Base-by-base conservation (phyloP, 2,888 invertebrate genomes). In the Drosophila anceps region DNA sequence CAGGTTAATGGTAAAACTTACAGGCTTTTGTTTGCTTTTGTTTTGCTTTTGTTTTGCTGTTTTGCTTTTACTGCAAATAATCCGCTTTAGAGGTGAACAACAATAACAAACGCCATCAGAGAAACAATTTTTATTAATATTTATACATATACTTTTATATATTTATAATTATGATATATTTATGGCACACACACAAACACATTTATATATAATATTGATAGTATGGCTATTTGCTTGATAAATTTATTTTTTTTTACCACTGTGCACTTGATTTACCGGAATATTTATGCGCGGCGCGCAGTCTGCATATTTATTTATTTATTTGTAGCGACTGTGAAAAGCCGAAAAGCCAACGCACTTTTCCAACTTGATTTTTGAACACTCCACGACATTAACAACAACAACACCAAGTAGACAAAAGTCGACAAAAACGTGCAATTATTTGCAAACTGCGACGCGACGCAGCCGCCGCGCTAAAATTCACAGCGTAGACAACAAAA, bases 331-430 rank as follows among this genome's bases (percentile, higher is more conserved):
- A 31, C 60, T 60, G 59, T 57, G 59, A 46, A 69, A 57, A 70
- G 63, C 60, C 51, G 57, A 62, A 75, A 84, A 84, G 84, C 83
- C 77, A 84, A 84, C 89, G 87, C 89, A 84, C 89, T 84, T 85
- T 88, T 84, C 79, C 75, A 75, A 73, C 82, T 73, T 62, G 71
- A 75, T 57, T 79, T 74, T 75, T 24, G n/a, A 73, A 60, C 62
- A 51, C 62, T 48, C 57, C 24, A 31, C 33, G 2, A n/a, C 29
- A 33, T 35, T 53, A 63, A 63, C 59, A 41, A 58, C 64, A 72
- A 20, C 43, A 27, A 46, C 27, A 4, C 46, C 44, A 24, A 20
- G 24, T 15, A 53, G 54, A 39, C 54, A 54, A 77, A 62, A 59
- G 61, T 27, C 35, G 68, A 68, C 63, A 71, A 75, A 79, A 75